phyloP scores from a whole-genome alignment of 2,113 vertebrate species.

The Myodes glareolus region DNA sequence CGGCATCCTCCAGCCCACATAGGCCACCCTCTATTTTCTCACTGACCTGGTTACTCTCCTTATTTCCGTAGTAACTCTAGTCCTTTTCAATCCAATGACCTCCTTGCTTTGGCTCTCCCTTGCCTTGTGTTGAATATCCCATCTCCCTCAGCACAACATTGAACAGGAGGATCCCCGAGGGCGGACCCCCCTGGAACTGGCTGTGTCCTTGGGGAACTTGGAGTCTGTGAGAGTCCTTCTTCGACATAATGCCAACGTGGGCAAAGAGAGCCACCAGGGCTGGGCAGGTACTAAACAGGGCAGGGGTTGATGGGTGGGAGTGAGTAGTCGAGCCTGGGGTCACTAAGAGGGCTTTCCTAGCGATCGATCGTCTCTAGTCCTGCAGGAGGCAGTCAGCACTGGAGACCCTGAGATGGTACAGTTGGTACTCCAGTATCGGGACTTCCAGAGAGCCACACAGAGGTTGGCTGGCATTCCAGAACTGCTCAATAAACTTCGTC shows the following conservation, averaged over 20 bases:
- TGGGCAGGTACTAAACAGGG: constrained; percentile 91
- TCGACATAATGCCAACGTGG: constrained; percentile 91
- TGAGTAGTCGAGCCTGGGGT: not conserved
- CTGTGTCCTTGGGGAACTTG: constrained; percentile 94
- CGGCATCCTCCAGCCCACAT: not conserved
- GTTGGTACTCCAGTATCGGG: constrained; percentile 95
- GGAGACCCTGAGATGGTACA: constrained; percentile 97
- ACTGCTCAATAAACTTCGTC: constrained; percentile 94
- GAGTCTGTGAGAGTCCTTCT: constrained; percentile 94
- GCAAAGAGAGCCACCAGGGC: constrained; percentile 90
- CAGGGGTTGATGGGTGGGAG: not conserved
- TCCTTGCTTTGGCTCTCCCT: not conserved
- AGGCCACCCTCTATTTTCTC: not conserved
- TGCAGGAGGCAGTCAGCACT: constrained; percentile 97
- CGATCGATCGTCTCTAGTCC: constrained; percentile 84
- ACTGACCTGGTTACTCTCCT: not conserved
- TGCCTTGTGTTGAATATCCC: constrained; percentile 20
- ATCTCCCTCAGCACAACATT: constrained; percentile 88
- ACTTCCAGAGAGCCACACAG: constrained; percentile 93
- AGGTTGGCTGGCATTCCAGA: constrained; percentile 95
- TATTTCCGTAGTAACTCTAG: not conserved
- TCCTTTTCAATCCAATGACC: not conserved
- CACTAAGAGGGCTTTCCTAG: constrained; percentile 75
- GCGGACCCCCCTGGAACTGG: constrained; percentile 94
- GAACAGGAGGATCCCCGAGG: constrained; percentile 93